Base-by-base conservation (phyloP, 1,140 invertebrate species). In the Rhopalosiphum maidis region DNA sequence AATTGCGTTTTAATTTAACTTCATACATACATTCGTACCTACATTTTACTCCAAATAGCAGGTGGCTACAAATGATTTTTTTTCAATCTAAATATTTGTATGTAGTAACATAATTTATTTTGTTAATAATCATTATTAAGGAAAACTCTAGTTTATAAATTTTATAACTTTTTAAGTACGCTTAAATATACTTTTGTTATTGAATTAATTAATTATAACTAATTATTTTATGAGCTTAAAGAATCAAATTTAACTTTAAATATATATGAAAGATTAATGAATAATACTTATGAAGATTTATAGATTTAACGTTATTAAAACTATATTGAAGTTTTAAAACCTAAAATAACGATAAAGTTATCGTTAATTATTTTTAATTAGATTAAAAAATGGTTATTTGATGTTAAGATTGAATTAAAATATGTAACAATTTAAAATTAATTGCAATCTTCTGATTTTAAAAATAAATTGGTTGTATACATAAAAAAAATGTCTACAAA, bases 301-400 rank as follows among this genome's bases (percentile, higher is more conserved):
- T 90, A 55, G 6, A 90, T 60, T 90, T 30, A 90, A 48, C 11
- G 21, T 88, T 88, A 51, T 88, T 23, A 88, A 88, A 88, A 88
- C 86, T 51, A 51, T 22, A 88, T 54, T 35, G 48, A 55, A 54
- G n/a, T 89, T 55, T 89, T 30, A 23, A 41, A 55, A 89, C 22
- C 51, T 35, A 43, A 37, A 89, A 22, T 54, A 37, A 25, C 25
- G 41, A 86, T n/a, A 86, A 46, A 86, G 85, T 86, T 46, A 43
- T 54, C 22, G 5, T 89, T 55, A 89, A 89, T 54, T 55, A 54
- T 54, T 89, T 89, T 89, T 54, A 54, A 51, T 35, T 89, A 55
- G 51, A 54, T 89, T 35, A 23, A 55, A 37, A 89, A 54, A n/a
- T 51, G 9, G n/a, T 25, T 37, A 89, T 54, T 88, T 54, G 5